phyloP scores from a whole-genome alignment of 1,140 invertebrate species.

The Sarcophaga bullata region DNA sequence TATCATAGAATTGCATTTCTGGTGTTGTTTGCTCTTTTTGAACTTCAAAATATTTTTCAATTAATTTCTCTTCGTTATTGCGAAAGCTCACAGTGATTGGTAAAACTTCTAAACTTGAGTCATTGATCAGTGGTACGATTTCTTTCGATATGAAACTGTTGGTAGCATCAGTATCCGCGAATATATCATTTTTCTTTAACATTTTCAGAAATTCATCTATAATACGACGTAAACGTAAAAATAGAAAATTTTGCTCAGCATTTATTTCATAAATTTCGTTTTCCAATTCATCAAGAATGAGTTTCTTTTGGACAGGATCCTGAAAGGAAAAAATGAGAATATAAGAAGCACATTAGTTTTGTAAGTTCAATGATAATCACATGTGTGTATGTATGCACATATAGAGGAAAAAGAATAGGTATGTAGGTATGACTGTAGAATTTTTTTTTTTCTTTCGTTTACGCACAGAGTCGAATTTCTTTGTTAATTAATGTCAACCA shows the following conservation, averaged over 20 bases:
- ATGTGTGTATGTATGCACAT: no score
- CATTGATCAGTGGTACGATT: constrained; percentile 56
- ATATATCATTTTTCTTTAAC: constrained; percentile 51
- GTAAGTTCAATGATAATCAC: no score
- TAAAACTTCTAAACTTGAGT: constrained; percentile 49
- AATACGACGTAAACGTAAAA: constrained; percentile 53
- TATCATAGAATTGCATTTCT: neutral
- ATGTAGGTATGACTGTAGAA: no score
- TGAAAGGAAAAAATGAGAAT: constrained; percentile 38
- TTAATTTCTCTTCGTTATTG: constrained; percentile 59
- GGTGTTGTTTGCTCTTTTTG: constrained; percentile 36
- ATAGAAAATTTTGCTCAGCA: constrained; percentile 57
- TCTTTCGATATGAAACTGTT: constrained; percentile 54
- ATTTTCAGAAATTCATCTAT: constrained; percentile 53
- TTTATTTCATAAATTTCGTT: constrained; percentile 61
- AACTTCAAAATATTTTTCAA: constrained; percentile 46
- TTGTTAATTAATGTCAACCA: no score
- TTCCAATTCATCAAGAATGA: constrained; percentile 61
- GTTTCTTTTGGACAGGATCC: constrained; percentile 60
- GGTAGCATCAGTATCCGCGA: constrained; percentile 46
- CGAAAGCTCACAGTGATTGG: constrained; percentile 53
- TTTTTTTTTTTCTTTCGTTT: no score
- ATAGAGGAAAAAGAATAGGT: no score
- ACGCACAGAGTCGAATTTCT: no score
- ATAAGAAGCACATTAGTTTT: no score